Percentiles rank a stretch among this genome's conserved stretches.
Conservation (phyloP, 2,888 invertebrate species). For the Macaria notata region DNA sequence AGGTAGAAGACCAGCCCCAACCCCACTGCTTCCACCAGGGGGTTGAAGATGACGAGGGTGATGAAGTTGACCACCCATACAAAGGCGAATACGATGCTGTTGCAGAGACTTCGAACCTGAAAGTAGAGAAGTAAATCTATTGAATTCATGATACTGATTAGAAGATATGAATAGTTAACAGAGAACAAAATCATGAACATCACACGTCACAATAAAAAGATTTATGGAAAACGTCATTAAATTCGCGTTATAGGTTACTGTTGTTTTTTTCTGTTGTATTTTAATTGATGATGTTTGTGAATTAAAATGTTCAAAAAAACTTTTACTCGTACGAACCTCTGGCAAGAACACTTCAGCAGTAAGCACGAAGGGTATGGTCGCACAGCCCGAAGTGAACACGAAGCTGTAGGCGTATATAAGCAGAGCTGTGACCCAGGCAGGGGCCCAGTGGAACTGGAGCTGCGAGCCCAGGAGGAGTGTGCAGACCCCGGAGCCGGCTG, state of each 20-base stretch:
- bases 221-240: too few relatives aligned
- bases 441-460: slow-evolving; percentile 51
- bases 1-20: slow-evolving; percentile 62
- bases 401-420: slow-evolving; percentile 57
- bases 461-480: slow-evolving; percentile 50
- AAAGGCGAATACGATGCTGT: slow-evolving; percentile 47
- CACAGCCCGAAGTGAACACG: slow-evolving; percentile 60
- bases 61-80: slow-evolving; percentile 59
- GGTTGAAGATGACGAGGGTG: slow-evolving; percentile 59
- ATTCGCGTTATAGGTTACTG: too few relatives aligned
- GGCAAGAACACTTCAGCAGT: slow-evolving; percentile 68
- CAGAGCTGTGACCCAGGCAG: slow-evolving; percentile 52
- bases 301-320: too few relatives aligned
- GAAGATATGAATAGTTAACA: too few relatives aligned
- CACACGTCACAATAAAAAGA: too few relatives aligned
- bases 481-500: slow-evolving; percentile 44
- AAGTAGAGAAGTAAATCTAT: slow-evolving; percentile 7
- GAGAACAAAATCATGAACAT: too few relatives aligned
- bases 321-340: slow-evolving; percentile 44
- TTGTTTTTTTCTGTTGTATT: too few relatives aligned
- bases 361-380: slow-evolving; percentile 62
- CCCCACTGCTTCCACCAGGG: slow-evolving; percentile 52
- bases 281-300: too few relatives aligned
- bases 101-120: slow-evolving; percentile 60
- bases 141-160: too few relatives aligned